These are phyloP conservation scores for Tympanuchus pallidicinctus DNA, from an alignment of 2,113 vertebrate species.

Conservation along the genomic window DNA sequence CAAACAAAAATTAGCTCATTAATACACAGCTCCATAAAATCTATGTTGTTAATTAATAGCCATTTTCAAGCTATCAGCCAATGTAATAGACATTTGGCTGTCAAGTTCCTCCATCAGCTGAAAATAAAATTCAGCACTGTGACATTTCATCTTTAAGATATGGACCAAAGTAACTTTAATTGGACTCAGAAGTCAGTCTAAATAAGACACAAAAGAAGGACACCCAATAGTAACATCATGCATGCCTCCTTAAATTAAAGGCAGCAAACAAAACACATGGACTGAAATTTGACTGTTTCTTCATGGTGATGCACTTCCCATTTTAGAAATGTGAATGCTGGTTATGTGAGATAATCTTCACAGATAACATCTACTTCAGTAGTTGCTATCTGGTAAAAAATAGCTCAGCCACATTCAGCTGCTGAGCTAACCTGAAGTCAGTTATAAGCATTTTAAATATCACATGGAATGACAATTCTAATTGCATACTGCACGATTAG, in stretches of 20 bases:
- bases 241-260: not conserved
- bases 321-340: slow-evolving; percentile 1
- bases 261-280: not conserved
- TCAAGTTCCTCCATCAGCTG: not conserved
- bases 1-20: not conserved
- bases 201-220: not conserved
- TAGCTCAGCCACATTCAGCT: not conserved
- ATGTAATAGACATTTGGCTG: not conserved
- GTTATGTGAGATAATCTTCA: slow-evolving; percentile 21
- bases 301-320: not conserved
- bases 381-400: not conserved
- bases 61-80: not conserved
- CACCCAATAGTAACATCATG: not conserved
- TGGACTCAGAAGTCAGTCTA: not conserved
- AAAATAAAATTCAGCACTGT: not conserved
- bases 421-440: not conserved
- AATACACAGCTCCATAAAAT: not conserved
- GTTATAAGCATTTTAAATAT: slow-evolving; percentile 26
- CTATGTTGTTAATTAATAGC: not conserved
- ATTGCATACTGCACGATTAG: slow-evolving; percentile 24
- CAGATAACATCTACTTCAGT: not conserved
- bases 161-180: not conserved
- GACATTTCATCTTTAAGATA: not conserved
- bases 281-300: not conserved
- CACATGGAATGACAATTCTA: slow-evolving; percentile 42